phyloP scores from a whole-genome alignment of 2,113 vertebrate genomes.

The Aspiorhynchus laticeps region DNA sequence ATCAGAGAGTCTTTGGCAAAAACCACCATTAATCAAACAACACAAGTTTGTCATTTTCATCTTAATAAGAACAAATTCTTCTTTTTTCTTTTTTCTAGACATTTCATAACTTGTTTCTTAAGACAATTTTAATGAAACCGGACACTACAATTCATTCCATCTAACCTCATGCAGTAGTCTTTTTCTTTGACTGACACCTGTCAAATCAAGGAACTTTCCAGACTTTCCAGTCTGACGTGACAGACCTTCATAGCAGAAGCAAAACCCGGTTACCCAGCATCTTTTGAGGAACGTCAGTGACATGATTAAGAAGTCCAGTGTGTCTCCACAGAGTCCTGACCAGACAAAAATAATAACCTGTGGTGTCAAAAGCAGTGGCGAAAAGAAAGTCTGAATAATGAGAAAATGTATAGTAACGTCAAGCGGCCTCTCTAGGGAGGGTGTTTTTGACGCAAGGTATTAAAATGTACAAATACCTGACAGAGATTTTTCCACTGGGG shows the following conservation, averaged over 20 bases:
- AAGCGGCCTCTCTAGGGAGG: constrained; percentile 48
- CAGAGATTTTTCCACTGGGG: constrained; percentile 40
- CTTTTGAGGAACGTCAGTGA: constrained; percentile 8
- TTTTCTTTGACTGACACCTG: not conserved
- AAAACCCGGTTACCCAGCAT: not conserved
- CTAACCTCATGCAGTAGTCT: too few species aligned
- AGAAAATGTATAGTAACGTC: constrained; percentile 53
- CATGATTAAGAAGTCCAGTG: constrained; percentile 40
- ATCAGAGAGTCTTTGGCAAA: too few species aligned
- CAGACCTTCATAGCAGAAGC: not conserved
- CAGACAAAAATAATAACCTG: constrained; percentile 55
- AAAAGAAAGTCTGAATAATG: constrained; percentile 49
- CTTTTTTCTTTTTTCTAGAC: too few species aligned
- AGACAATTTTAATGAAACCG: not conserved
- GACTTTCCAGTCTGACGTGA: not conserved
- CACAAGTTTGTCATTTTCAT: too few species aligned
- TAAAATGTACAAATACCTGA: constrained; percentile 61
- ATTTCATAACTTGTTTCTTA: too few species aligned
- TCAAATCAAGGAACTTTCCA: not conserved
- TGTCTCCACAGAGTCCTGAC: constrained; percentile 56
- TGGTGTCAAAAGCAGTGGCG: constrained; percentile 61
- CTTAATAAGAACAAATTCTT: too few species aligned
- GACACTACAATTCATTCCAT: not conserved
- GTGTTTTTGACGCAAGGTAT: constrained; percentile 57
- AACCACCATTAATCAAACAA: too few species aligned